Base-by-base conservation (phyloP, 2,888 invertebrate species). In the Carabus problematicus region DNA sequence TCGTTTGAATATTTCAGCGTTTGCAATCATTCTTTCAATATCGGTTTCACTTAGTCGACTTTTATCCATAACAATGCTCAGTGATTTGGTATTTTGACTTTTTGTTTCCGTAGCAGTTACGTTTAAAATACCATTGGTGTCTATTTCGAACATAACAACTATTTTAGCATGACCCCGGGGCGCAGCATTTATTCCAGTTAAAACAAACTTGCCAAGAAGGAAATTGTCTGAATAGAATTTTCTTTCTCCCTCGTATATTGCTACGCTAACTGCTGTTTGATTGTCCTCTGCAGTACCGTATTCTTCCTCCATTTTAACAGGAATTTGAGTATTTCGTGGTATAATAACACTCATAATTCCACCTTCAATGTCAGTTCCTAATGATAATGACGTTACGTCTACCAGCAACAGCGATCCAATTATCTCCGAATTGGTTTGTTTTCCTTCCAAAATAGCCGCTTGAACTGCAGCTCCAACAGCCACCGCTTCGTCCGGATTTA, bases 271-370 rank as follows among this genome's bases (percentile, higher is more conserved):
- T 76, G 93, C 94, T 49, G 95, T 95, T 79, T 97, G 96, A 84
- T 96, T 96, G 83, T 97, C 96, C 0, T 94, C 91, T 82, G 94
- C 95, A 3, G 96, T 96, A 74, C 94, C 94, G 83, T 95, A 95
- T 42, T 91, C 93, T 80, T 95, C 94, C 0, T 93, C 92, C 80
- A 94, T 93, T 83, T 94, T 94, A 71, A 94, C 94, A 64, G 95
- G 95, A 79, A 96, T 95, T 79, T 93, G 93, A 19, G 94, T 93
- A 85, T 96, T 97, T 64, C 96, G 88, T 84, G 95, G 94, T 83
- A 97, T 95, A 66, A 97, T 86, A 0, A 92, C 89, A 68, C 95
- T 95, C 96, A 97, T 97, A 49, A 93, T 91, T 70, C 93, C 93
- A 69, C 93, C 92, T 73, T 91, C 91, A 11, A 92, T 93, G 80